Percentiles rank a stretch among this genome's conserved stretches.
These are phyloP conservation scores for honey bee (Apis mellifera) DNA, from an alignment of 1,140 invertebrate genomes.

Conservation along the genomic window DNA sequence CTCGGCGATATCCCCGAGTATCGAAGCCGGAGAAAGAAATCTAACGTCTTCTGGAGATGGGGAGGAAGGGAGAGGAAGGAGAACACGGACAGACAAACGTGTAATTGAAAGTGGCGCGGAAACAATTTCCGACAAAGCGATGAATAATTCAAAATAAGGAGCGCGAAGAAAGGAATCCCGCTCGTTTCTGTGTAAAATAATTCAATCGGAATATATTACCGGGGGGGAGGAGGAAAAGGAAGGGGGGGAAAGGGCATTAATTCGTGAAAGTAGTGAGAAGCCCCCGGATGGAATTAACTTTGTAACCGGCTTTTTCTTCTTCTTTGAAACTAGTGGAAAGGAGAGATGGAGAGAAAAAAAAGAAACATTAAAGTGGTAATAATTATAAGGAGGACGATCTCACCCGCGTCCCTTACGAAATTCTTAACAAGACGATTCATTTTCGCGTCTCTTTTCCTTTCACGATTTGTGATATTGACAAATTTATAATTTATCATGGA, in stretches of 20 bases:
- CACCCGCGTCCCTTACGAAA: too few relatives aligned
- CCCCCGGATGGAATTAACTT: slow-evolving; percentile 1
- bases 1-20: background rate
- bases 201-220: slow-evolving; percentile 37
- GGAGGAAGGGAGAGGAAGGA: background rate
- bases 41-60: background rate
- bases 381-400: background rate
- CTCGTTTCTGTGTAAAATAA: slow-evolving; percentile 31
- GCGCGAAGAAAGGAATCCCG: background rate
- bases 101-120: slow-evolving; percentile 29
- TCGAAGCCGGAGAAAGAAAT: background rate
- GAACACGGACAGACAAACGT: slow-evolving; percentile 10
- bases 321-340: background rate
- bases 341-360: background rate
- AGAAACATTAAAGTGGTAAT: background rate
- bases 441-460: too few relatives aligned
- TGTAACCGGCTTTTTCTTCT: slow-evolving; percentile 2
- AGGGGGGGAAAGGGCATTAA: background rate
- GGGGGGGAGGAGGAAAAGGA: too few relatives aligned
- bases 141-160: slow-evolving; percentile 44
- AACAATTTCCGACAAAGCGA: slow-evolving; percentile 14
- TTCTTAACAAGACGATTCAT: too few relatives aligned
- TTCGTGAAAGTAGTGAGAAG: slow-evolving; percentile 5
- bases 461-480: too few relatives aligned
- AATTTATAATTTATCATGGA: too few relatives aligned